Percentiles rank a stretch among this genome's conserved stretches.
Conservation (phyloP, 2,888 invertebrate species). For the Acanthosepion esculentum region DNA sequence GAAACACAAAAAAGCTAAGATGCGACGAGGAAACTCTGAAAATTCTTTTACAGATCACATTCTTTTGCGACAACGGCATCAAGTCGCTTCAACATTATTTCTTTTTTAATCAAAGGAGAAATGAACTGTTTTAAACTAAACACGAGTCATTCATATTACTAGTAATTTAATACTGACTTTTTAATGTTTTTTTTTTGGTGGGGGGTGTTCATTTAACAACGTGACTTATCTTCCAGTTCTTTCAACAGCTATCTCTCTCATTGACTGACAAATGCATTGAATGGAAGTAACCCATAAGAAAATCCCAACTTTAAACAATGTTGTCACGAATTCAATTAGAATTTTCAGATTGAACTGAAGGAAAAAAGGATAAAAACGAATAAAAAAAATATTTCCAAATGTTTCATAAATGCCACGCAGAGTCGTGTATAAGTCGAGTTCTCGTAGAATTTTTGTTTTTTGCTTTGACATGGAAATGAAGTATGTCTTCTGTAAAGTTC, state of each 20-base stretch:
- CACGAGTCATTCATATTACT: too few species aligned
- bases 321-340: slow-evolving; percentile 23
- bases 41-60: too few species aligned
- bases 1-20: too few species aligned
- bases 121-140: too few species aligned
- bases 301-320: slow-evolving; percentile 2
- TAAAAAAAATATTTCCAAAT: neutral
- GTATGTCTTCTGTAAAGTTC: neutral
- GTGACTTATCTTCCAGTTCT: neutral
- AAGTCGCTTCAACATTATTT: too few species aligned
- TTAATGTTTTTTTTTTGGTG: neutral
- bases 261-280: neutral
- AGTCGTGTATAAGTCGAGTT: neutral
- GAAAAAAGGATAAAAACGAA: neutral
- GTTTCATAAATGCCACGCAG: too few species aligned
- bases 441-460: neutral
- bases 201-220: neutral
- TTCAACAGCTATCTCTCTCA: neutral
- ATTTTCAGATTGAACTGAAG: neutral
- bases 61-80: too few species aligned
- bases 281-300: neutral
- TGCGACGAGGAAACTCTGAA: too few species aligned
- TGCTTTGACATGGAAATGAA: neutral
- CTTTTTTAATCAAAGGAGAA: too few species aligned
- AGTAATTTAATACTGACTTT: too few species aligned